Conservation (phyloP, 92 coral and sea anemone genomes). For the Hydrozoanthus gracilis region DNA sequence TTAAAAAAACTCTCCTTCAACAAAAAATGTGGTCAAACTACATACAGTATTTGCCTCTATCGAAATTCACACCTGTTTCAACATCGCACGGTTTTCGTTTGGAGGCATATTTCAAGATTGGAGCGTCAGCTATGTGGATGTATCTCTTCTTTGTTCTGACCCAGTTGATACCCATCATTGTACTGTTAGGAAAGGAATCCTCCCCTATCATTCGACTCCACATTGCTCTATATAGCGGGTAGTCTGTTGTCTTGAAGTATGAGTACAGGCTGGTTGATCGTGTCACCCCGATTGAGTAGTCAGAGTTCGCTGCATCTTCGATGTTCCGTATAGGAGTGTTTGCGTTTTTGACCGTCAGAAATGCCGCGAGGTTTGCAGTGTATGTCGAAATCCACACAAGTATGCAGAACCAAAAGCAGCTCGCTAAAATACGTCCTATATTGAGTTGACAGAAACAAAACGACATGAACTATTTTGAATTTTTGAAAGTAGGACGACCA, state of each 20-base stretch:
- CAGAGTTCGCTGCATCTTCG: slow-evolving; percentile 60
- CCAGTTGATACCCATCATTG: slow-evolving; percentile 63
- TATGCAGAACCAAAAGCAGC: slow-evolving; percentile 76
- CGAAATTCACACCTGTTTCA: slow-evolving; percentile 48
- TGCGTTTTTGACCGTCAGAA: slow-evolving; percentile 49
- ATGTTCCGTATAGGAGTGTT: slow-evolving; percentile 32
- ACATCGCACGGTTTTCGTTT: slow-evolving; percentile 67
- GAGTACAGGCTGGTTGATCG: slow-evolving; percentile 52
- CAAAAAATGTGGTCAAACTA: too few species aligned
- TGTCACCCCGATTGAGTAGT: slow-evolving; percentile 61
- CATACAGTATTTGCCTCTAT: background rate
- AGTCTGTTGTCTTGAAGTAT: slow-evolving; percentile 58
- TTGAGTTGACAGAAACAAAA: too few species aligned
- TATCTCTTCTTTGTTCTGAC: slow-evolving; percentile 54
- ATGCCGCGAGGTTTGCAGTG: slow-evolving; percentile 80
- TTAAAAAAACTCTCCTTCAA: background rate
- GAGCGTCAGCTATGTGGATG: slow-evolving; percentile 66
- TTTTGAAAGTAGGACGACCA: too few species aligned
- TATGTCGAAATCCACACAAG: slow-evolving; percentile 71
- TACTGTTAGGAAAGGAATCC: slow-evolving; percentile 48
- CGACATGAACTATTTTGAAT: too few species aligned
- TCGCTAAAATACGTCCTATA: slow-evolving; percentile 68
- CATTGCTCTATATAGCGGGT: slow-evolving; percentile 55
- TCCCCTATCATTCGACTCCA: slow-evolving; percentile 59
- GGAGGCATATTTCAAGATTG: slow-evolving; percentile 60